A percentile compares a stretch with the other conserved stretches of the same genome.
phyloP scores from a whole-genome alignment of 1,140 invertebrate genomes.

The Brachionus rotundiformis region DNA sequence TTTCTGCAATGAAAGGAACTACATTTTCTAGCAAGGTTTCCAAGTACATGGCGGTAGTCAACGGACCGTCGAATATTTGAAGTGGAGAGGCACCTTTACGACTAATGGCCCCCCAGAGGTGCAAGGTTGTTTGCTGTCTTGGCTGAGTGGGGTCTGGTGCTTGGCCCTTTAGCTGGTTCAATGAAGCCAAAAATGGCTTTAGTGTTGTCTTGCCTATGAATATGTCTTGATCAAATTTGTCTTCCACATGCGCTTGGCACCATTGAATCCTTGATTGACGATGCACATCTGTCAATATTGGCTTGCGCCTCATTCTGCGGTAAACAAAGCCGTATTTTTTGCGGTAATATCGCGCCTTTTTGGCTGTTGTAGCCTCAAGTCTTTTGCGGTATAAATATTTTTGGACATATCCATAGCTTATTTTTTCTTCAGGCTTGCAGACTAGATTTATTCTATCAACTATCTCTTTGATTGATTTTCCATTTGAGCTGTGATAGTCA shows the following conservation, averaged over 20 bases:
- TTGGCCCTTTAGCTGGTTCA: slow-evolving; percentile 47
- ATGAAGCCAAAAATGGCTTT: slow-evolving; percentile 45
- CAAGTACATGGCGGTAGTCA: slow-evolving; percentile 48
- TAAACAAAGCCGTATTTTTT: slow-evolving; percentile 50
- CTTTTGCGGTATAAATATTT: slow-evolving; percentile 48
- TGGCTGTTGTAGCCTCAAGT: slow-evolving; percentile 40
- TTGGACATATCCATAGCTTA: slow-evolving; percentile 49
- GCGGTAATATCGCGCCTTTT: slow-evolving; percentile 38
- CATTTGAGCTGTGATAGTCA: slow-evolving; percentile 42
- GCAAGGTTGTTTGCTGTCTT: slow-evolving; percentile 34
- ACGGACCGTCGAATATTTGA: slow-evolving; percentile 35
- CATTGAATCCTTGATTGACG: slow-evolving; percentile 33
- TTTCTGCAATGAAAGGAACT: slow-evolving; percentile 45
- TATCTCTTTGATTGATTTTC: slow-evolving; percentile 51
- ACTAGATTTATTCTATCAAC: slow-evolving; percentile 41
- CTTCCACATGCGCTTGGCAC: slow-evolving; percentile 27
- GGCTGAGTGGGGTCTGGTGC: slow-evolving; percentile 22
- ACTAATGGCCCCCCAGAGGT: slow-evolving; percentile 49
- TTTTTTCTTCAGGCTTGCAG: slow-evolving; percentile 43
- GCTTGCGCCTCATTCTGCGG: slow-evolving; percentile 42
- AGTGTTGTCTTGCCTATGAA: slow-evolving; percentile 41
- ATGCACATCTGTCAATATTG: slow-evolving; percentile 37
- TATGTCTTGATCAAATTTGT: slow-evolving; percentile 25
- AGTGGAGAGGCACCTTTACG: slow-evolving; percentile 39
- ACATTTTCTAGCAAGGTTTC: slow-evolving; percentile 41